Evolutionary conservation across 2,888 invertebrate species (phyloP), one percentile per base, ranked within the genome.

Genomic region (Rotaria socialis): DNA sequence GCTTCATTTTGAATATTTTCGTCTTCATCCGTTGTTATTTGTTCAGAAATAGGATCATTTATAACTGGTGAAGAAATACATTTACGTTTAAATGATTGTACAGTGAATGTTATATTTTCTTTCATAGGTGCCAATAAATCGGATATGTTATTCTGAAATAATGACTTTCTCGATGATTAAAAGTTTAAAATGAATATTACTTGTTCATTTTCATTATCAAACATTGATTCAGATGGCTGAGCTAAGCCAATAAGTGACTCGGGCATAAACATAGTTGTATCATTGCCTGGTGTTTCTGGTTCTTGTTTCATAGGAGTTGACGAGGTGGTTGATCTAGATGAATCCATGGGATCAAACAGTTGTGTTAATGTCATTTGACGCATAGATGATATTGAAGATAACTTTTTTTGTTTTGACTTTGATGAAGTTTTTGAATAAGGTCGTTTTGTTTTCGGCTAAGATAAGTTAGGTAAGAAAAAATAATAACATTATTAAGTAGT

Each of bases 331-430:
- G 19, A 41, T 74, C 4, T 47, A 47, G 80, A 24, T 47, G 80
- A 47, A n/a, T 43, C 47, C 22, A 47, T 3, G 1, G 24, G 24
- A n/a, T 80, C 47, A 80, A 80, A 80, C 47, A 80, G 24, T 47
- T 80, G 80, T 80, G 80, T 80, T 47, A 80, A n/a, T 47, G 80
- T 80, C 47, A 47, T 24, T 80, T 80, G 80, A 47, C 47, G 43
- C n/a, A 80, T 22, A 3, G 80, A n/a, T 47, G 24, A 4, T 27
- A 16, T 47, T 80, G 43, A 10, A 19, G 75, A 41, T 75, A 14
- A 22, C 43, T 41, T 43, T 43, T 47, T 75, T 16, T 35, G 11
- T n/a, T 43, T 80, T 8, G 24, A n/a, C n/a, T 80, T 80, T 0
- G 58, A n/a, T 60, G 27, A 27, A 27, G 27, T 60, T 60, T n/a